These are phyloP conservation scores for Stomatorhinus ivindoensis DNA, from an alignment of 2,113 vertebrate species.

Conservation along the genomic window DNA sequence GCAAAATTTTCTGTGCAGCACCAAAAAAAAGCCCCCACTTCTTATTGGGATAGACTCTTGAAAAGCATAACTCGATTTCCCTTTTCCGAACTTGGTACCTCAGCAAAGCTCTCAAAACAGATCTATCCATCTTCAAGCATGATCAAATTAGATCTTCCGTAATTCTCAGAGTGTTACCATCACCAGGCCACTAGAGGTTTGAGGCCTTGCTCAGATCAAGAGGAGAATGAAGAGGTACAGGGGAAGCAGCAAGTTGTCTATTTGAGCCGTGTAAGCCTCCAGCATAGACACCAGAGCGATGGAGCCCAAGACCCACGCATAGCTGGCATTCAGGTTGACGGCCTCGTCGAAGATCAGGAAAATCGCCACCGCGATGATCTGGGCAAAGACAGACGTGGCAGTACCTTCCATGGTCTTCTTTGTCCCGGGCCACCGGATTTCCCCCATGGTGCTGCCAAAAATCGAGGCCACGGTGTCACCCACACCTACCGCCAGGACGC, in stretches of 20 bases:
- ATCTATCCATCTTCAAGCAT: background rate
- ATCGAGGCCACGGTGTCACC: slow-evolving; percentile 87
- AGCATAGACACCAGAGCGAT: slow-evolving; percentile 82
- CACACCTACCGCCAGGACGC: slow-evolving; percentile 85
- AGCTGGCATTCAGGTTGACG: slow-evolving; percentile 83
- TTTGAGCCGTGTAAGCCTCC: slow-evolving; percentile 90
- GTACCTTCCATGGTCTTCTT: slow-evolving; percentile 96
- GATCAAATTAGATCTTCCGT: background rate
- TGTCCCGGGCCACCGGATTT: slow-evolving; percentile 92
- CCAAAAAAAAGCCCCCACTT: background rate
- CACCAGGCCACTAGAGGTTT: background rate
- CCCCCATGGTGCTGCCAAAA: slow-evolving; percentile 84
- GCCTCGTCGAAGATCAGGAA: slow-evolving; percentile 84
- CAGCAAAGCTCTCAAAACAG: background rate
- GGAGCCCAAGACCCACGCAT: slow-evolving; percentile 83
- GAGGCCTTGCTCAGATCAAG: slow-evolving; percentile 63
- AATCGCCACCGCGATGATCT: slow-evolving; percentile 88
- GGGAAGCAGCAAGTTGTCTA: slow-evolving; percentile 90
- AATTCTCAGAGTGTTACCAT: background rate
- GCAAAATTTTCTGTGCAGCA: background rate
- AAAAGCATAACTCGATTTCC: background rate
- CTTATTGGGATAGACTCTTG: background rate
- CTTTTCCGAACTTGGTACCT: background rate
- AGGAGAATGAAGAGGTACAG: slow-evolving; percentile 91
- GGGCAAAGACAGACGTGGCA: slow-evolving; percentile 84